phyloP scores from a whole-genome alignment of 2,113 vertebrate genomes.

The Protobothrops flavoviridis region DNA sequence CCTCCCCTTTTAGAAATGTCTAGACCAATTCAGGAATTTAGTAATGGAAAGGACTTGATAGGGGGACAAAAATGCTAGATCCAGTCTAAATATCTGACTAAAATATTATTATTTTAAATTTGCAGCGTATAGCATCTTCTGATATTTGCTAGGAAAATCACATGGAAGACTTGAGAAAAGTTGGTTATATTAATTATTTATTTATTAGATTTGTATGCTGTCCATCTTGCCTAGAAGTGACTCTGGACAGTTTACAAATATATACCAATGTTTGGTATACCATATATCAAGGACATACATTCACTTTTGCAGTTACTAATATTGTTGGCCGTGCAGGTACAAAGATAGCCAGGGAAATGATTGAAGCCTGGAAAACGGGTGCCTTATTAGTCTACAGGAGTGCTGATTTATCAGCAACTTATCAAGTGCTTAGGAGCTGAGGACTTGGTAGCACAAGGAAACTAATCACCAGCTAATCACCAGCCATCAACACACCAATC shows the following conservation, averaged over 20 bases:
- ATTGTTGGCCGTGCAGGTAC: too few species aligned
- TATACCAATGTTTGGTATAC: not conserved
- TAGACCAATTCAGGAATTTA: not conserved
- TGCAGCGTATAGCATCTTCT: not conserved
- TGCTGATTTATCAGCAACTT: too few species aligned
- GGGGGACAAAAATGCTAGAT: not conserved
- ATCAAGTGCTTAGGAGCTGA: too few species aligned
- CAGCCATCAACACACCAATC: too few species aligned
- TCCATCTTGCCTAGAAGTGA: not conserved
- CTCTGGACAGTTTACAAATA: not conserved
- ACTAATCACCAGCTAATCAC: too few species aligned
- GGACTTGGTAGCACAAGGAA: too few species aligned
- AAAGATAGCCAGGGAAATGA: too few species aligned
- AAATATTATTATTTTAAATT: not conserved
- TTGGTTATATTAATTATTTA: not conserved
- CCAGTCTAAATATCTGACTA: not conserved
- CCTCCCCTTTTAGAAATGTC: not conserved
- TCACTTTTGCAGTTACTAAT: too few species aligned
- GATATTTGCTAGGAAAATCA: not conserved
- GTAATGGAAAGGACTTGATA: not conserved
- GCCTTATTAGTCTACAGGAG: too few species aligned
- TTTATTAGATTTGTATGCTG: not conserved
- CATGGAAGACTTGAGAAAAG: not conserved
- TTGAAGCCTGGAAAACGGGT: too few species aligned
- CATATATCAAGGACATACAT: too few species aligned